These are phyloP conservation scores for Ceramica pisi DNA, from an alignment of 2,888 invertebrate species.

Conservation along the genomic window DNA sequence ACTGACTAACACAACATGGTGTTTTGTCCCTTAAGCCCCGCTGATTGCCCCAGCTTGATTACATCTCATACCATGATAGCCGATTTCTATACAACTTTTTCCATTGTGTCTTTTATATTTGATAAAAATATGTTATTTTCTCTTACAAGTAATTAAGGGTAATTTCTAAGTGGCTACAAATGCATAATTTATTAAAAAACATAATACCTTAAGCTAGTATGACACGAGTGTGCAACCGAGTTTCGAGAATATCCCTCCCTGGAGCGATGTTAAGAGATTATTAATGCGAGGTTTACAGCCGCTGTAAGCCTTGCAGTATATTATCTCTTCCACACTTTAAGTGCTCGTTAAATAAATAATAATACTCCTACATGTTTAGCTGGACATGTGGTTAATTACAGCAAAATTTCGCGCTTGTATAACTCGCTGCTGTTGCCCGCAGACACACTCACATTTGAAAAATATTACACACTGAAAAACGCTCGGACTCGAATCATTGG, in stretches of 20 bases:
- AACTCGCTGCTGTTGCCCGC: neutral
- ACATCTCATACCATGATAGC: too few species aligned
- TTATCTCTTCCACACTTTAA: constrained; percentile 6
- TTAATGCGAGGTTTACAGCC: constrained; percentile 1
- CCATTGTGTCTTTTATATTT: too few species aligned
- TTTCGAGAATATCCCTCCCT: constrained; percentile 33
- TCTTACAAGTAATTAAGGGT: neutral
- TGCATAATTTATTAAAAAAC: constrained; percentile 17
- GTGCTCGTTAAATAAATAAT: constrained; percentile 33
- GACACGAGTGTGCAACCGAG: constrained; percentile 8
- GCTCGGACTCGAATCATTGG: too few species aligned
- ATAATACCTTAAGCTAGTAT: constrained; percentile 26
- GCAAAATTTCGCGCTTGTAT: neutral
- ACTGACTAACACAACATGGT: too few species aligned
- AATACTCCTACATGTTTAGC: neutral
- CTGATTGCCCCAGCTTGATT: too few species aligned
- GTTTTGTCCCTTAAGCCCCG: too few species aligned
- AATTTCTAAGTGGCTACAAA: neutral
- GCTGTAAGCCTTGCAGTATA: constrained; percentile 10
- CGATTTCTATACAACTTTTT: too few species aligned
- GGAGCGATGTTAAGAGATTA: constrained; percentile 26
- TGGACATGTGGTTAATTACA: neutral
- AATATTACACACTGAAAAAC: too few species aligned
- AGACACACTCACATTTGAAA: too few species aligned
- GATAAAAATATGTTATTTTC: too few species aligned